Conservation (phyloP, 37 sponge, comb jelly and placozoan genomes). For the Amphimedon queenslandica region DNA sequence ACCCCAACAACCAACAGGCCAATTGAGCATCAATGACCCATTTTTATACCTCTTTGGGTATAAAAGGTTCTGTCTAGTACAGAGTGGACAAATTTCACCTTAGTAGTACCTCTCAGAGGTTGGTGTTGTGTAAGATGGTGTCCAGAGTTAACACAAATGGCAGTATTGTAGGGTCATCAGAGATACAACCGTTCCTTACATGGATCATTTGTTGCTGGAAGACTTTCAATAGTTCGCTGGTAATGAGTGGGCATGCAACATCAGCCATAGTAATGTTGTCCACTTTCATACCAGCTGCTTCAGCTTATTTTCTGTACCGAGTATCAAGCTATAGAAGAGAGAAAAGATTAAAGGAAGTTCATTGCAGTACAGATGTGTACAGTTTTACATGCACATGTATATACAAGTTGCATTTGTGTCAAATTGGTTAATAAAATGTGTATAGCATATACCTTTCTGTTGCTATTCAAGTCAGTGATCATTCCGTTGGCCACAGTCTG, state of each 20-base stretch:
- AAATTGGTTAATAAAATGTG: no score
- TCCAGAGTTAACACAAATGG: slow-evolving; percentile 38
- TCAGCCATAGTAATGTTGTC: slow-evolving; percentile 25
- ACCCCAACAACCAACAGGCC: slow-evolving; percentile 46
- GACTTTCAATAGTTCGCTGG: slow-evolving; percentile 8
- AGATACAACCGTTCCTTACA: slow-evolving; percentile 36
- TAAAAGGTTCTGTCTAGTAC: slow-evolving; percentile 48
- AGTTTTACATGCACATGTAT: no score
- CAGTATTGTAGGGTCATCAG: slow-evolving; percentile 21
- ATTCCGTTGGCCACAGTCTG: slow-evolving; percentile 24
- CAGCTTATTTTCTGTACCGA: slow-evolving; percentile 17
- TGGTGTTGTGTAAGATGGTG: slow-evolving; percentile 40
- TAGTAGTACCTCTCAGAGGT: slow-evolving; percentile 44
- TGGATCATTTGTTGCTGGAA: slow-evolving; percentile 36
- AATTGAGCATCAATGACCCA: slow-evolving; percentile 46
- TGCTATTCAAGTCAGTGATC: slow-evolving; percentile 10
- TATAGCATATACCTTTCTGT: no score
- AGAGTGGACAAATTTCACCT: slow-evolving; percentile 47
- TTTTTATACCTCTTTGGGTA: slow-evolving; percentile 42
- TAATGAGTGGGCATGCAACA: slow-evolving; percentile 29
- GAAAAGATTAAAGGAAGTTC: no score
- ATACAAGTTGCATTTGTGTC: no score
- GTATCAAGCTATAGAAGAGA: no score
- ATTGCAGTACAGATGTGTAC: no score
- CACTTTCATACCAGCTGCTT: slow-evolving; percentile 22